Evolutionary conservation across 2,797 vertebrate genomes (phyloP), one percentile per base, ranked within the genome.

Genomic region (Valencia hispanica): DNA sequence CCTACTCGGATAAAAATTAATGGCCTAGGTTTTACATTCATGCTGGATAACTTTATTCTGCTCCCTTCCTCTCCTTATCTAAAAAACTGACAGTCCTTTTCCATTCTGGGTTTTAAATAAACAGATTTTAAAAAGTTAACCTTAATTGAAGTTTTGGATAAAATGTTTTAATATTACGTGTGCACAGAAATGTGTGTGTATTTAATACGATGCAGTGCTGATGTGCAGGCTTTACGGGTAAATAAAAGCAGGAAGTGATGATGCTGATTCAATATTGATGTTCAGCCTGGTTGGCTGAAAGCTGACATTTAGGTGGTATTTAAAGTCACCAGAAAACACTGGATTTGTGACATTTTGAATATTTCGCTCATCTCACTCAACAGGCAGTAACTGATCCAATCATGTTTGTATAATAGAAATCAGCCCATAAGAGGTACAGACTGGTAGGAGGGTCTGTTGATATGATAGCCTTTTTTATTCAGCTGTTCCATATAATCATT

Each of bases 1-100:
- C 76, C 55, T 79, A 82, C 76, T 61, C 70, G 75, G 65, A 72
- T 73, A 68, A 32, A 66, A 75, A 39, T 78, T 77, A 86, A 86
- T 70, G 50, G 68, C 70, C n/a, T 70, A 27, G 20, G 72, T 72
- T 84, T 79, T 72, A 82, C 70, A 77, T 65, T 80, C 70, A 41
- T 47, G 30, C 5, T 57, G 76, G 43, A 65, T 74, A 72, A 45
- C 8, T 77, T 63, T 61, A 71, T 51, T 57, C 20, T 34, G 75
- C 70, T 65, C 45, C 34, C 8, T 66, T 66, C 74, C n/a, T 72
- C 72, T 48, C 43, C 34, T 80, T 45, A 36, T 50, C 12, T 74
- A 78, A 86, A 68, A 48, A 74, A 57, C 51, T 78, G 71, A 75
- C 39, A 71, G 51, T 22, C 32, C 48, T 10, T 69, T 9, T 18